Base-by-base conservation (phyloP, 2,113 vertebrate species). In the Phasianus colchicus region DNA sequence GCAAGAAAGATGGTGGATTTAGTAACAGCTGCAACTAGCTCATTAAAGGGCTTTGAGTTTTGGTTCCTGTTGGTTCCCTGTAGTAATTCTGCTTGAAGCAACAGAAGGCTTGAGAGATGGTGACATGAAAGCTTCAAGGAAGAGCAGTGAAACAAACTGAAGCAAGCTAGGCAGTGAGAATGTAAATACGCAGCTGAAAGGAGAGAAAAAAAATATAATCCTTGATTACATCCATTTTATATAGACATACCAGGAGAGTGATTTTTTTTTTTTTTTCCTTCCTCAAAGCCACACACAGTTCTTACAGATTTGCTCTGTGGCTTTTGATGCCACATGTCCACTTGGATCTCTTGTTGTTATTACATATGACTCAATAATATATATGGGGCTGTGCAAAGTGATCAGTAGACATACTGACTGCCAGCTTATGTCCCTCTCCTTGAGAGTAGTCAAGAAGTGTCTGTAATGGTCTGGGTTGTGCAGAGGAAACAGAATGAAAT, bases 101-200 rank as follows among this genome's bases (percentile, higher is more conserved):
- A 11, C 38, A 47, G 67, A 69, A 86, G 40, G 36, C 40, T 67
- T 74, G 57, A 69, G 74, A 93, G 58, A 25, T 6, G 3, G 54
- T 79, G 74, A 63, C 48, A 50, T 43, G 45, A 95, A 90, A 88
- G 65, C 58, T 64, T 87, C 36, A 40, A 63, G 73, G 43, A 77
- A 57, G 70, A 79, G 17, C 57, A 83, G 29, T 42, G n/a, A 54
- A 85, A 86, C 43, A 86, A 92, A n/a, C 36, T 85, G 50, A 90
- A 89, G 45, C 70, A 86, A 42, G 36, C 63, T 58, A 74, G 70
- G n/a, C 18, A 38, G 32, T 71, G 45, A 58, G 48, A 72, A 65
- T 19, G 7, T 32, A 71, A 8, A 50, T 9, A 70, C 21, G 22
- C 38, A 89, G 18, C 25, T 61, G 32, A 11, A 43, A 36, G 60